Percentiles rank a stretch among this genome's conserved stretches.
Conservation (phyloP, 2,113 vertebrate genomes). For the Okapia johnstoni region DNA sequence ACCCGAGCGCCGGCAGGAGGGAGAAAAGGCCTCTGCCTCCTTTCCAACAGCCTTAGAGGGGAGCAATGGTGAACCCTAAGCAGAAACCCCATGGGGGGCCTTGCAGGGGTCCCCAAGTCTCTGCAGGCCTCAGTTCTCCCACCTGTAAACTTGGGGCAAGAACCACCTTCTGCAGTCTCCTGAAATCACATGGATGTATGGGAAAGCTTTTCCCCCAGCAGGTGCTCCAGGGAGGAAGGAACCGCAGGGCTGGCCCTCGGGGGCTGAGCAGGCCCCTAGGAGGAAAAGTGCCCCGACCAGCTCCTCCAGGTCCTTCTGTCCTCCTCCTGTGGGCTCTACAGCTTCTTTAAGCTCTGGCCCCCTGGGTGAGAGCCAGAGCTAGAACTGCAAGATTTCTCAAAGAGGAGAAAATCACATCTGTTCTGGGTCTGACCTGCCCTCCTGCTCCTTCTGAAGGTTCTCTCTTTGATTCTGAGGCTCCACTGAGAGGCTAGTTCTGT, state of each 20-base stretch:
- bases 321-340: background rate
- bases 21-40: background rate
- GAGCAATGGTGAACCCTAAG: background rate
- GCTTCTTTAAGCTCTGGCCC: background rate
- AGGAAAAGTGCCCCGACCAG: background rate
- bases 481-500: conserved; percentile 58
- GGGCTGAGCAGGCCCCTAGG: background rate
- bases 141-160: background rate
- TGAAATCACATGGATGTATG: background rate
- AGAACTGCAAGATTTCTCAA: background rate
- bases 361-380: background rate
- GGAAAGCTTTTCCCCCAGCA: rapidly evolving
- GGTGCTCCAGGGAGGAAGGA: background rate
- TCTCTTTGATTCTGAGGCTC: background rate
- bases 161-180: background rate
- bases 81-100: background rate
- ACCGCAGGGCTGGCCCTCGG: background rate
- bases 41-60: background rate
- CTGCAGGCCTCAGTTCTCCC: background rate
- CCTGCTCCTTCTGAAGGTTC: background rate
- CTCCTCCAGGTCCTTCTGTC: background rate
- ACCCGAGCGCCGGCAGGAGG: rapidly evolving
- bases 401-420: conserved; percentile 21
- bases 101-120: background rate
- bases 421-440: conserved; percentile 5